Evolutionary conservation across 64 coral and sea anemone genomes (phyloP).

Genomic region (Montipora efflorescens): DNA sequence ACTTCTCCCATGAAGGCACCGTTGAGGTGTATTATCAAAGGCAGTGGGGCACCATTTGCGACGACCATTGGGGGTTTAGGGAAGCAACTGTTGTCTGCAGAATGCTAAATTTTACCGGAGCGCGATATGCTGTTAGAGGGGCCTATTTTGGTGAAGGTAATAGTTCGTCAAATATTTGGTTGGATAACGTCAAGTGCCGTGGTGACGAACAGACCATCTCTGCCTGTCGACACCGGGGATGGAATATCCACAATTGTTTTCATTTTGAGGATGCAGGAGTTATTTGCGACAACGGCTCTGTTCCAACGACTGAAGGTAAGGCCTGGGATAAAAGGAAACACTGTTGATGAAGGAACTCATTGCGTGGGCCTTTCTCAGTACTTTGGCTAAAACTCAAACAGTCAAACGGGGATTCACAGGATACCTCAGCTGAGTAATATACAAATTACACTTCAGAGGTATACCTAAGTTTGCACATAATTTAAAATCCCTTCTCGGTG

Average conservation of each 20-base stretch:
- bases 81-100: constrained; percentile 78
- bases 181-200: constrained; percentile 68
- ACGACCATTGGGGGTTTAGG: constrained; percentile 54
- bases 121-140: neutral
- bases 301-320: constrained; percentile 16
- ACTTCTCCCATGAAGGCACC: constrained; percentile 65
- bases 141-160: constrained; percentile 58
- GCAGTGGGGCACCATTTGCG: constrained; percentile 79
- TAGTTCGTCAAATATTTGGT: constrained; percentile 45
- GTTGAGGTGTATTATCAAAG: constrained; percentile 77
- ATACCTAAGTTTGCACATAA: too few relatives aligned
- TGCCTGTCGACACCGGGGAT: constrained; percentile 21
- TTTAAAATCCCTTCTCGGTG: too few relatives aligned
- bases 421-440: too few relatives aligned
- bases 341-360: too few relatives aligned
- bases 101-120: constrained; percentile 73
- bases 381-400: too few relatives aligned
- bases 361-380: too few relatives aligned
- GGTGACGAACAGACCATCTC: constrained; percentile 55
- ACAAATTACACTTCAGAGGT: too few relatives aligned
- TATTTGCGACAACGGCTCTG: constrained; percentile 20
- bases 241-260: constrained; percentile 54
- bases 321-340: too few relatives aligned
- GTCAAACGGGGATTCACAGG: too few relatives aligned
- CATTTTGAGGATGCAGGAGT: constrained; percentile 74